These are phyloP conservation scores for Pao palembangensis DNA, from an alignment of 2,113 vertebrate genomes.

Conservation along the genomic window DNA sequence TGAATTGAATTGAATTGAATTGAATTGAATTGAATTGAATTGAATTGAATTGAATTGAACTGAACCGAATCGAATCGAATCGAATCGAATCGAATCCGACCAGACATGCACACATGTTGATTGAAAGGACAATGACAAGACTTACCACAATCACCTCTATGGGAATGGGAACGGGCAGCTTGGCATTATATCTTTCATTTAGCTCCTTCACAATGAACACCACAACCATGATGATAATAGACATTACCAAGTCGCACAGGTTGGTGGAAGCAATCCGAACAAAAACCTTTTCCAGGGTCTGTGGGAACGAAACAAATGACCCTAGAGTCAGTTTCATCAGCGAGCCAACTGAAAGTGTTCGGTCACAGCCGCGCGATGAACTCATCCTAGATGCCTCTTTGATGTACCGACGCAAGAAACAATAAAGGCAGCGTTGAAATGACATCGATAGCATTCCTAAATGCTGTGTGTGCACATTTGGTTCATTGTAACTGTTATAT, in stretches of 20 bases:
- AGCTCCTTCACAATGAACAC: conserved; percentile 88
- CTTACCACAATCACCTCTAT: conserved; percentile 90
- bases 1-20: too few relatives aligned
- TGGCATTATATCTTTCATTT: conserved; percentile 84
- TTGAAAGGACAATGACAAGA: not conserved
- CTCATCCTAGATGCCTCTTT: too few relatives aligned
- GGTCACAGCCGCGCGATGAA: too few relatives aligned
- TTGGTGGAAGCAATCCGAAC: conserved; percentile 82
- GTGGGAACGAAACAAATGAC: not conserved
- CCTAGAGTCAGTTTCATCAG: not conserved
- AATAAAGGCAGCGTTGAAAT: too few relatives aligned
- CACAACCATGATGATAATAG: conserved; percentile 79
- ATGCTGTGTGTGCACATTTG: too few relatives aligned
- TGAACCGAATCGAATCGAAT: too few relatives aligned
- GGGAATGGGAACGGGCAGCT: conserved; percentile 88
- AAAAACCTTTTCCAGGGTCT: conserved; percentile 82
- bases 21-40: too few relatives aligned
- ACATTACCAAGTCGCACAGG: conserved; percentile 85
- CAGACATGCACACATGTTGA: not conserved
- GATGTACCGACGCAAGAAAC: too few relatives aligned
- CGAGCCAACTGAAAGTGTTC: not conserved
- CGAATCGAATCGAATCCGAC: not conserved
- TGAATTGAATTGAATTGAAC: too few relatives aligned
- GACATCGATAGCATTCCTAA: too few relatives aligned
- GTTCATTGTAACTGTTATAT: too few relatives aligned